Evolutionary conservation across 2,113 vertebrate genomes (phyloP).

Genomic region (Chascanopsetta lugubris): DNA sequence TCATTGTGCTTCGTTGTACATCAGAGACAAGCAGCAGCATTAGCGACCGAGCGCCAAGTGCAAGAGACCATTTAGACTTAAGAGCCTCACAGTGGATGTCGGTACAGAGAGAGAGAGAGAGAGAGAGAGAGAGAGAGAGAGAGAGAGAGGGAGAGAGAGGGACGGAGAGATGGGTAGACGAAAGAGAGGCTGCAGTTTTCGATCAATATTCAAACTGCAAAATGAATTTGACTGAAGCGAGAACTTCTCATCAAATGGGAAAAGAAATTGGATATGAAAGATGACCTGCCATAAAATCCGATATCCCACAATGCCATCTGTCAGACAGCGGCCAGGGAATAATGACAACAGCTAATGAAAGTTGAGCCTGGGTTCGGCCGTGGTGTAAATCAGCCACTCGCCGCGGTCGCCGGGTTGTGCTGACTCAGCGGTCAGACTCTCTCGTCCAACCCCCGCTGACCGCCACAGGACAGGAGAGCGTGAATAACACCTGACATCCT

Average conservation of each 20-base stretch:
- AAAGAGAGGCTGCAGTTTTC: constrained; percentile 44
- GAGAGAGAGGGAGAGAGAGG: constrained; percentile 19
- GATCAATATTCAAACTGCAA: constrained; percentile 84
- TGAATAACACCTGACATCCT: constrained; percentile 43
- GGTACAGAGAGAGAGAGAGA: constrained; percentile 40
- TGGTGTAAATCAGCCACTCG: constrained; percentile 76
- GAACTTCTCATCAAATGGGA: constrained; percentile 81
- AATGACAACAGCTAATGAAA: constrained; percentile 82
- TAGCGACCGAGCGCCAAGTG: constrained; percentile 58
- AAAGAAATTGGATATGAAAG: constrained; percentile 84
- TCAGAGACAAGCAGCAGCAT: constrained; percentile 55
- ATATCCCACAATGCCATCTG: constrained; percentile 83
- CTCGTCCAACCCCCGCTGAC: constrained; percentile 49
- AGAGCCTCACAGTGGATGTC: constrained; percentile 50
- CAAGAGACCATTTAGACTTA: constrained; percentile 66
- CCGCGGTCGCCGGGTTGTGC: constrained; percentile 51
- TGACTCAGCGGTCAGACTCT: constrained; percentile 73
- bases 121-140: constrained; percentile 30
- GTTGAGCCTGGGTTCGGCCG: constrained; percentile 72
- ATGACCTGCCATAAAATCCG: constrained; percentile 82
- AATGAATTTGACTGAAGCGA: constrained; percentile 82
- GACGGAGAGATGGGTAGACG: neutral
- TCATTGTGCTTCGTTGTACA: constrained; percentile 52
- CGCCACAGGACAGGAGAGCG: constrained; percentile 36
- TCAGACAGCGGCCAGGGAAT: constrained; percentile 77